These are phyloP conservation scores for Montipora capricornis DNA, from an alignment of 64 coral and sea anemone species.

Conservation along the genomic window DNA sequence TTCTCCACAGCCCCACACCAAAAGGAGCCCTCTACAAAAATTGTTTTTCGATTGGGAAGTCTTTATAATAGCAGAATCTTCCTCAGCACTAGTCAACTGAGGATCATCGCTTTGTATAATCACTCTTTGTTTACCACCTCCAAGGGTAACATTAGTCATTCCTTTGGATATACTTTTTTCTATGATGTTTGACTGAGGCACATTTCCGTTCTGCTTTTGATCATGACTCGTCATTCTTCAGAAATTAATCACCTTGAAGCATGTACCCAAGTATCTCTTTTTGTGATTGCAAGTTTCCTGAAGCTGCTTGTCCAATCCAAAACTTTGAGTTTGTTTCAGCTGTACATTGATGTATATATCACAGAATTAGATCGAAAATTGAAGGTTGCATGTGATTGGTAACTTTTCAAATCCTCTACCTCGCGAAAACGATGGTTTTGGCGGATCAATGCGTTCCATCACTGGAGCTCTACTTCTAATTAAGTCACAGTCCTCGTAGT, in stretches of 20 bases:
- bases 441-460: neutral
- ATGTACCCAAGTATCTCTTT: too few species aligned
- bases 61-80: neutral
- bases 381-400: neutral
- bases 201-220: neutral
- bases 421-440: neutral
- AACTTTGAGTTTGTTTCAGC: too few species aligned
- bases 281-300: too few species aligned
- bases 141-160: neutral
- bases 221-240: too few species aligned
- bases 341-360: too few species aligned
- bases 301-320: too few species aligned
- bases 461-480: too few species aligned
- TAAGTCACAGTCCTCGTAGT: too few species aligned
- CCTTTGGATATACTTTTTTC: neutral
- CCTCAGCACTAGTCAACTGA: too few species aligned
- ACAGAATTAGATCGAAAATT: too few species aligned
- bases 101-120: neutral
- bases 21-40: slow-evolving; percentile 64
- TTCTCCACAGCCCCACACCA: slow-evolving; percentile 99
- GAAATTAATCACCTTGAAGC: too few species aligned
- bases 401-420: neutral
- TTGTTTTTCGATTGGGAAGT: neutral
- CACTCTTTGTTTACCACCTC: neutral
- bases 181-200: neutral